phyloP scores from a whole-genome alignment of 2,888 invertebrate species.

The Philaethria dido region DNA sequence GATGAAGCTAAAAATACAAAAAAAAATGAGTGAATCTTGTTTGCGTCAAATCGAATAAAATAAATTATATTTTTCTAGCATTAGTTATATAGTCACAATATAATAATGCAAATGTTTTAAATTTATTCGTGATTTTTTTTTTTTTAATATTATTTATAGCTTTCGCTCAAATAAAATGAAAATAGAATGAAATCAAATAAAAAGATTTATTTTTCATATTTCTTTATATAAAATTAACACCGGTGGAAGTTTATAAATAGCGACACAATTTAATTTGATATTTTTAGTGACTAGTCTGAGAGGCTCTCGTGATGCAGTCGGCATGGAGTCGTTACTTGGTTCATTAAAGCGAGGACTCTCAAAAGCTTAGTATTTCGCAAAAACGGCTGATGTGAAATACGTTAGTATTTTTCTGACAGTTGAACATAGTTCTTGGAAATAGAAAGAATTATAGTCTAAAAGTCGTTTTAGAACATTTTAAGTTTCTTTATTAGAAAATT shows the following conservation, averaged over 20 bases:
- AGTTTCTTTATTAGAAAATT: not conserved
- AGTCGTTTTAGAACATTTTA: not conserved
- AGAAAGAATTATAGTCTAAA: not conserved
- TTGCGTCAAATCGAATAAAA: too few relatives aligned
- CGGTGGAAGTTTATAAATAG: not conserved
- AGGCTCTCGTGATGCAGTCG: constrained; percentile 54
- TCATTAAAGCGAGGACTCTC: constrained; percentile 72
- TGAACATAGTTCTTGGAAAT: not conserved
- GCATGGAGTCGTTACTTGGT: constrained; percentile 72
- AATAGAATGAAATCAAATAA: not conserved
- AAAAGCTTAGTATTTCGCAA: constrained; percentile 20
- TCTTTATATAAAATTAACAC: not conserved
- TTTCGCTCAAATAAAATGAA: not conserved
- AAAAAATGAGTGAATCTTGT: too few relatives aligned
- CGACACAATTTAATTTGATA: constrained; percentile 10
- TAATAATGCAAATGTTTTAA: too few relatives aligned
- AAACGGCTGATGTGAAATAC: constrained; percentile 25
- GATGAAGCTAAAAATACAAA: too few relatives aligned
- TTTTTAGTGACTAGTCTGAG: constrained; percentile 10
- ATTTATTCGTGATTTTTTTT: too few relatives aligned
- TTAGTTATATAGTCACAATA: too few relatives aligned
- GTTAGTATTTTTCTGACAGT: constrained; percentile 20
- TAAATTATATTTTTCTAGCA: too few relatives aligned
- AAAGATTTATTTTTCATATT: not conserved
- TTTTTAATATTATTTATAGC: too few relatives aligned